phyloP scores from a whole-genome alignment of 1,140 invertebrate species.

The Proales similis region DNA sequence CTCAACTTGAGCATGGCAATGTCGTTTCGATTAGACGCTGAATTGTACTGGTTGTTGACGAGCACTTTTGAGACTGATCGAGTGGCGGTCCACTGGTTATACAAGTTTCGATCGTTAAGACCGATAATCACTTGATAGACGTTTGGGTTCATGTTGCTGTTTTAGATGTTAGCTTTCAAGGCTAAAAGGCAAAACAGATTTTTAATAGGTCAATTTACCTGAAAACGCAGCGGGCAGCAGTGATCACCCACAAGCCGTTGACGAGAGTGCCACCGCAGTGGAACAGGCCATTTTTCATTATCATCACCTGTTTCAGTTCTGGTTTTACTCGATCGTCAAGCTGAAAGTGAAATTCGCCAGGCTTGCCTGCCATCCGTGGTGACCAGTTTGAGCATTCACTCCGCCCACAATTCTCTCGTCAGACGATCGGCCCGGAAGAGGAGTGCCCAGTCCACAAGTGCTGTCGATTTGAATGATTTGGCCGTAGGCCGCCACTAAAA shows the following conservation, averaged over 20 bases:
- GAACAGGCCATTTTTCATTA: not conserved
- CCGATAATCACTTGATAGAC: not conserved
- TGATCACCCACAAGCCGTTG: not conserved
- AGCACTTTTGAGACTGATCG: not conserved
- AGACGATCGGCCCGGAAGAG: no score
- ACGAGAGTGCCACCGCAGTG: not conserved
- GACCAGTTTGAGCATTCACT: not conserved
- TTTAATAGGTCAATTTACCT: no score
- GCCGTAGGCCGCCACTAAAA: no score
- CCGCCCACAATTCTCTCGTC: no score
- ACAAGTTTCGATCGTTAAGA: not conserved
- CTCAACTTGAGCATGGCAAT: not conserved
- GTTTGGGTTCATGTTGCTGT: no score
- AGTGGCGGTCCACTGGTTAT: not conserved
- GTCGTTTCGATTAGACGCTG: not conserved
- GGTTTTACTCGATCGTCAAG: not conserved
- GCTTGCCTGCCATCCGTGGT: not conserved
- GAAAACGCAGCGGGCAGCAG: not conserved
- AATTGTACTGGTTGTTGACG: not conserved
- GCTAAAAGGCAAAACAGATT: no score
- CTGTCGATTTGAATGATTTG: no score
- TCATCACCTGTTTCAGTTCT: not conserved
- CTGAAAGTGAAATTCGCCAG: not conserved
- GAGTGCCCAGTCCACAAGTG: not conserved
- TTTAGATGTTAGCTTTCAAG: no score